These are phyloP conservation scores for Mastomys natalensis DNA, from an alignment of 2,113 vertebrate genomes.

Conservation along the genomic window DNA sequence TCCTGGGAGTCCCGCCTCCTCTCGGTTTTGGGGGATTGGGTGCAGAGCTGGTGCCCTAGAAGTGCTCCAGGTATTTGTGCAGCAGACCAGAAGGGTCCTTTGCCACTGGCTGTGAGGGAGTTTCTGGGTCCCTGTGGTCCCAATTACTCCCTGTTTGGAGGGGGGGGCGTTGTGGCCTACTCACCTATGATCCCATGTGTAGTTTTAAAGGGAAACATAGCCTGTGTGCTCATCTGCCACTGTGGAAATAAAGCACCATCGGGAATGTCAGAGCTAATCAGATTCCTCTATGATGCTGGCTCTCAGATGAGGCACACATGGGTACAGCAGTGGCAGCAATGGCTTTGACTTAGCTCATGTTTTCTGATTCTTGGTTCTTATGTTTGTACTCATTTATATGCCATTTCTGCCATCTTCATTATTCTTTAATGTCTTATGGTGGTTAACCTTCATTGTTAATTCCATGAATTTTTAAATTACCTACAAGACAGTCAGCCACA, in stretches of 20 bases:
- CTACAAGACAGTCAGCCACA: background rate
- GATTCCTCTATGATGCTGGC: background rate
- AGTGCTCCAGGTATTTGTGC: too few species aligned
- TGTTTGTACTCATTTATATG: background rate
- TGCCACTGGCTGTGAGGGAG: too few species aligned
- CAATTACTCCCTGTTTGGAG: too few species aligned
- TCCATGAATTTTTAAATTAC: background rate
- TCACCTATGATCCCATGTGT: too few species aligned
- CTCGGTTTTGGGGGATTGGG: too few species aligned
- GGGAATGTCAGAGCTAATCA: too few species aligned
- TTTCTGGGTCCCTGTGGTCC: too few species aligned
- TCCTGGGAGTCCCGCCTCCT: too few species aligned
- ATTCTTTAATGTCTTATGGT: background rate
- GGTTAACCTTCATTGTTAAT: background rate
- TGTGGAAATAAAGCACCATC: background rate
- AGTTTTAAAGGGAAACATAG: too few species aligned
- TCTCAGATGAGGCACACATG: fast-evolving
- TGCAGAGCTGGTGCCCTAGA: too few species aligned
- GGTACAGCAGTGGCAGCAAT: background rate
- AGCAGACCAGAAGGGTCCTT: too few species aligned
- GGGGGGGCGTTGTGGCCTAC: too few species aligned
- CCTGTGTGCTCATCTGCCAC: background rate
- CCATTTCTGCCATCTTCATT: background rate
- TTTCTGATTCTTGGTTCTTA: background rate
- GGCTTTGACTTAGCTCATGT: background rate